A percentile compares a stretch with the other conserved stretches of the same genome.
phyloP scores from a whole-genome alignment of 2,113 vertebrate genomes.

The Tyrannus savana region DNA sequence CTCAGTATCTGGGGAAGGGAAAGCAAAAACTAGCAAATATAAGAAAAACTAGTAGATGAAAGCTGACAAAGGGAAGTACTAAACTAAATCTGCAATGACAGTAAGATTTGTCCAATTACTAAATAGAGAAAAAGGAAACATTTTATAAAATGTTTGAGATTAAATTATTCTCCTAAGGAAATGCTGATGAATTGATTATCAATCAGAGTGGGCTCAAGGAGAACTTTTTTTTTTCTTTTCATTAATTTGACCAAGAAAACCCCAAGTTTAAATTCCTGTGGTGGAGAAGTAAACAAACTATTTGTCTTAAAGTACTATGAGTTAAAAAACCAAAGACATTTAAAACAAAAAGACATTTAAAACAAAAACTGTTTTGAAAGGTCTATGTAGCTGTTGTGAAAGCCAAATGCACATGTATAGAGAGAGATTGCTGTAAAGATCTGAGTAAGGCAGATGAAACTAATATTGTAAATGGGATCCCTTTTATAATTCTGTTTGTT shows the following conservation, averaged over 20 bases:
- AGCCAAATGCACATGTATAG: accelerated
- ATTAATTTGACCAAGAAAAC: background rate
- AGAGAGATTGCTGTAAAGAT: background rate
- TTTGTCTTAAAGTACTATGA: background rate
- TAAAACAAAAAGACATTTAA: background rate
- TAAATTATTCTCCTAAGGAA: background rate
- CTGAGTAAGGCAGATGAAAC: background rate
- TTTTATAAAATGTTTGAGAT: background rate
- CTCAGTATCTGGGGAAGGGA: background rate
- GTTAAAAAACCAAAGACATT: background rate
- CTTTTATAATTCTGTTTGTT: accelerated
- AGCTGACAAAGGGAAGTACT: background rate
- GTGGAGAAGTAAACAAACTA: background rate
- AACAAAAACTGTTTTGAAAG: background rate
- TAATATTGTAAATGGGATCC: background rate
- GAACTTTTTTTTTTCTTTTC: background rate
- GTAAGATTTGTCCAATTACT: background rate
- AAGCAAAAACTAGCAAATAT: background rate
- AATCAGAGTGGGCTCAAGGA: background rate
- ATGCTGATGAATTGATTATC: background rate
- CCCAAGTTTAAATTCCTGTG: background rate
- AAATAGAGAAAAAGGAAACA: background rate
- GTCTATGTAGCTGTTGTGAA: background rate
- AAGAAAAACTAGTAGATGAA: background rate
- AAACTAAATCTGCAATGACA: background rate